A percentile compares a stretch with the other conserved stretches of the same genome.
Conservation (phyloP, 2,797 vertebrate species). For the Coregonus ussuriensis region DNA sequence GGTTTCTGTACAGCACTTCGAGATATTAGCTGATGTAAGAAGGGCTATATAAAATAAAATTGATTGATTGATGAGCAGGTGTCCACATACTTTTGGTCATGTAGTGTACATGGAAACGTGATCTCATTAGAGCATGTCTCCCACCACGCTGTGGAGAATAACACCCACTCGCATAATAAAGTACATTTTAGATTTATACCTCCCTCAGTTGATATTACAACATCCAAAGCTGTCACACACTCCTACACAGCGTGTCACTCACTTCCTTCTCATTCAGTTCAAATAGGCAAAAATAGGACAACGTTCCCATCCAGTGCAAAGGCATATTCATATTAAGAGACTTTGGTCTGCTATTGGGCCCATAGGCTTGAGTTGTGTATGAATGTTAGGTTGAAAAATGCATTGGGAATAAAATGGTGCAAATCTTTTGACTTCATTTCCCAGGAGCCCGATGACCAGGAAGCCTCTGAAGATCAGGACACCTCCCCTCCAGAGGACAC, state of each 20-base stretch:
- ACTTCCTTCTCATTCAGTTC: background rate
- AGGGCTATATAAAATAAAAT: too few species aligned
- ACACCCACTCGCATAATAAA: conserved; percentile 36
- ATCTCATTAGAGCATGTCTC: conserved; percentile 10
- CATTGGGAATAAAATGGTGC: conserved; percentile 19
- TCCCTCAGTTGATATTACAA: conserved; percentile 2
- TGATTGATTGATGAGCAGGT: too few species aligned
- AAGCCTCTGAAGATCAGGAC: conserved; percentile 96
- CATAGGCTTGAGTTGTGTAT: background rate
- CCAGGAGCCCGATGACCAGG: conserved; percentile 97
- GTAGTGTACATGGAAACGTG: background rate
- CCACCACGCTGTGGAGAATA: conserved; percentile 22
- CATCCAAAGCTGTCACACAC: conserved; percentile 27
- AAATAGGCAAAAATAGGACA: background rate
- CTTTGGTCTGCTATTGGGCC: background rate
- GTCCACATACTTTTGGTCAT: too few species aligned
- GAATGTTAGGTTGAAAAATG: conserved; percentile 5
- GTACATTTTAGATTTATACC: conserved; percentile 31
- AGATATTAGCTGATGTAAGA: too few species aligned
- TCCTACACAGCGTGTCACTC: conserved; percentile 15
- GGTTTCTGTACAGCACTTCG: too few species aligned
- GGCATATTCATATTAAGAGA: background rate
- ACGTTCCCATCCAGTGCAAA: conserved; percentile 20
- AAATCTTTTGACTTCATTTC: conserved; percentile 46
- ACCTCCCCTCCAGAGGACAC: conserved; percentile 98